These are phyloP conservation scores for Cisticola juncidis DNA, from an alignment of 2,113 vertebrate genomes.

Conservation along the genomic window DNA sequence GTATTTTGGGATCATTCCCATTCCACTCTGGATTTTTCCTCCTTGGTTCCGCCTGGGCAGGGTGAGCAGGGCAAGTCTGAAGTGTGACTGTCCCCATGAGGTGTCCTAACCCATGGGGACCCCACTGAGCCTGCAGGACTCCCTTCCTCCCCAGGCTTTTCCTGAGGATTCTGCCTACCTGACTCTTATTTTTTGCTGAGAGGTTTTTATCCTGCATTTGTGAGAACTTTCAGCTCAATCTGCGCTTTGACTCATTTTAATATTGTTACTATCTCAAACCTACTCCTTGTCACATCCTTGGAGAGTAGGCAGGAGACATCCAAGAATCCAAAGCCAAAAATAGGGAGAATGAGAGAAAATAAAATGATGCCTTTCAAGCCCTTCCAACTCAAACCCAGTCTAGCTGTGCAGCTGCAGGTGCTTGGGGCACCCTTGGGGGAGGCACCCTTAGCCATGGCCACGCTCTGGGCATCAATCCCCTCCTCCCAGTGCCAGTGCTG, in stretches of 20 bases:
- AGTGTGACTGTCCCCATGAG: accelerated
- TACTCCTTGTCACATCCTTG: slow-evolving; percentile 37
- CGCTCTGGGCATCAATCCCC: accelerated
- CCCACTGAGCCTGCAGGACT: neutral
- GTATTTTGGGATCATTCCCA: neutral
- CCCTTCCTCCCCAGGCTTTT: neutral
- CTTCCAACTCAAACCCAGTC: neutral
- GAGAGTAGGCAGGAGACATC: slow-evolving; percentile 46
- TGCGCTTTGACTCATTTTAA: slow-evolving; percentile 33
- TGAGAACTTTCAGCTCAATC: slow-evolving; percentile 13
- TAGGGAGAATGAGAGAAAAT: slow-evolving; percentile 24
- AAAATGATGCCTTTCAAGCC: neutral
- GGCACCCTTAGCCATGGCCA: accelerated
- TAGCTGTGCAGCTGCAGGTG: neutral
- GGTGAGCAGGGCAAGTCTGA: neutral
- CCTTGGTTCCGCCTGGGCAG: neutral
- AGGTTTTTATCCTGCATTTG: neutral
- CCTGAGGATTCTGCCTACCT: neutral
- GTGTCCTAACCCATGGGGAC: neutral
- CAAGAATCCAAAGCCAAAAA: slow-evolving; percentile 36
- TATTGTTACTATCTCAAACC: slow-evolving; percentile 62
- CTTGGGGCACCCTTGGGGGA: neutral
- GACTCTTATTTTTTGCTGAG: neutral
- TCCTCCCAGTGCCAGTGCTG: neutral
- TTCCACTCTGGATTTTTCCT: neutral